These are phyloP conservation scores for Porites divaricata DNA, from an alignment of 92 coral and sea anemone genomes.

Conservation along the genomic window DNA sequence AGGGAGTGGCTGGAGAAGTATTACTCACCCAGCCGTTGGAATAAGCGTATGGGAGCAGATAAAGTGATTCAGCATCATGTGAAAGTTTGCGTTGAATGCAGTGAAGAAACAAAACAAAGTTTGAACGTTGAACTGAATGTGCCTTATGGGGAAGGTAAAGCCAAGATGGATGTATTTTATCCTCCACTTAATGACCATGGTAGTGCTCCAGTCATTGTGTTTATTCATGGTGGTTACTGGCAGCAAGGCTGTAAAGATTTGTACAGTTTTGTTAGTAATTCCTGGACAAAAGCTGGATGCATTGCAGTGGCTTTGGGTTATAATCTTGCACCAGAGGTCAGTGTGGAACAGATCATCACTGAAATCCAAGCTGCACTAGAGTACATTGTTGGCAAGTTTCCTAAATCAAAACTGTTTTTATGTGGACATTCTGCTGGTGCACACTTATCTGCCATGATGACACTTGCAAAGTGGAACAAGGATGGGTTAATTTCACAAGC, in stretches of 20 bases:
- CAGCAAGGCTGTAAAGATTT: slow-evolving; percentile 62
- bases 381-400: slow-evolving; percentile 55
- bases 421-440: slow-evolving; percentile 93
- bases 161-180: slow-evolving; percentile 63
- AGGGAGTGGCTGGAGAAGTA: slow-evolving; percentile 39
- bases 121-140: slow-evolving; percentile 24
- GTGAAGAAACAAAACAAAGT: slow-evolving; percentile 26
- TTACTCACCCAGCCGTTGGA: slow-evolving; percentile 70
- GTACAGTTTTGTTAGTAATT: slow-evolving; percentile 49
- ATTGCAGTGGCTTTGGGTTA: slow-evolving; percentile 68
- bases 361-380: slow-evolving; percentile 63
- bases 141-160: slow-evolving; percentile 40
- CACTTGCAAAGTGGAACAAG: slow-evolving; percentile 49
- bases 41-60: slow-evolving; percentile 44
- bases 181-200: neutral
- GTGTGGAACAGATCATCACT: slow-evolving; percentile 62
- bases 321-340: slow-evolving; percentile 74
- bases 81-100: slow-evolving; percentile 28
- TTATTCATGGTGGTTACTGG: slow-evolving; percentile 89
- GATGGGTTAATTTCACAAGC: slow-evolving; percentile 33
- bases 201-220: slow-evolving; percentile 53
- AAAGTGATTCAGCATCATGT: slow-evolving; percentile 23
- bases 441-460: slow-evolving; percentile 88
- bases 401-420: slow-evolving; percentile 66
- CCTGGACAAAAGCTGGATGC: slow-evolving; percentile 49